Percentiles rank a stretch among this genome's conserved stretches.
phyloP scores from a whole-genome alignment of 2,888 invertebrate species.

The Suillia variegata region DNA sequence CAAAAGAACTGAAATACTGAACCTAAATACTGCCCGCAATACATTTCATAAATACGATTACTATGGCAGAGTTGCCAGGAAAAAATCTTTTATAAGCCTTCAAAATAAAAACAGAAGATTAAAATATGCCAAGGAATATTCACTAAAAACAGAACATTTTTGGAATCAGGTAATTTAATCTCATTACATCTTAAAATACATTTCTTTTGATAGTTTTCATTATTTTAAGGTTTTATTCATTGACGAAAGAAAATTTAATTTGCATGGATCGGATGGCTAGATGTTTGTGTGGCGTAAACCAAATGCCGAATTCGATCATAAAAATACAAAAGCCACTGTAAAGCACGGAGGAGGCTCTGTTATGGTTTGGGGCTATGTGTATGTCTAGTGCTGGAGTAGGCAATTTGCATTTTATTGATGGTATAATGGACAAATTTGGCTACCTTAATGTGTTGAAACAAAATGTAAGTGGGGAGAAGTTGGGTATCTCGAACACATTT shows the following conservation, averaged over 20 bases:
- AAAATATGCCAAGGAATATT: conserved; percentile 20
- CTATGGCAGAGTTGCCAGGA: conserved; percentile 13
- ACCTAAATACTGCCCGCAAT: conserved; percentile 5
- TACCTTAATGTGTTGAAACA: too few species aligned
- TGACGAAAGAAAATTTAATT: not conserved
- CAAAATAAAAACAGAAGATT: conserved; percentile 14
- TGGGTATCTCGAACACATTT: too few species aligned
- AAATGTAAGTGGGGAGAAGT: too few species aligned
- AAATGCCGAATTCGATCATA: too few species aligned
- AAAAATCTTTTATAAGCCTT: conserved; percentile 19
- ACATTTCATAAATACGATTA: conserved; percentile 11
- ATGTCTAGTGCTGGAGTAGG: too few species aligned
- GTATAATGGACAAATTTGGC: too few species aligned
- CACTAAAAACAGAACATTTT: conserved; percentile 18
- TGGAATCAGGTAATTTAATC: conserved; percentile 17
- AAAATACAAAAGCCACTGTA: too few species aligned
- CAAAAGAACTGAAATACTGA: conserved; percentile 15
- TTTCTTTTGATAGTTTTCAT: not conserved
- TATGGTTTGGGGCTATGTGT: too few species aligned
- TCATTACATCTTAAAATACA: not conserved
- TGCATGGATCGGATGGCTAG: not conserved
- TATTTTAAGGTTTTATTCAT: not conserved
- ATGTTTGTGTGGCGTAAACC: too few species aligned
- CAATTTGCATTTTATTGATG: too few species aligned
- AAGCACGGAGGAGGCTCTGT: too few species aligned